Conservation (phyloP, 2,113 vertebrate species). For the Protobothrops mucrosquamatus region DNA sequence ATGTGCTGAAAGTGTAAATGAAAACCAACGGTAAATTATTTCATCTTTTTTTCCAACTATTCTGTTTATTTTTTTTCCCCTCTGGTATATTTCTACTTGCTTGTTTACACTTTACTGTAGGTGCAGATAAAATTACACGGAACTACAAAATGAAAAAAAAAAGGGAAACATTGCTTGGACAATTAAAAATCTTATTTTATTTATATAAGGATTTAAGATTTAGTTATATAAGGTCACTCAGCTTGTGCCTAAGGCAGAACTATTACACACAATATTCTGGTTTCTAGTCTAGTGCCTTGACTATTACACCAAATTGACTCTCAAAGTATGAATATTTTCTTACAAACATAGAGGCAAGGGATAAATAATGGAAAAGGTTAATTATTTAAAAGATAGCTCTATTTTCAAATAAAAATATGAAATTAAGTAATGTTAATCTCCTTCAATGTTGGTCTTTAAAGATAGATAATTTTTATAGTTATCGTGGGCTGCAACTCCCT, state of each 20-base stretch:
- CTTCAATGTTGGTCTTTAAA: background rate
- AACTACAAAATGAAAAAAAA: background rate
- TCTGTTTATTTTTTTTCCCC: background rate
- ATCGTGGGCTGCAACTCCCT: background rate
- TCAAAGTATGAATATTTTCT: background rate
- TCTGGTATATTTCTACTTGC: conserved; percentile 7
- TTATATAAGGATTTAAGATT: background rate
- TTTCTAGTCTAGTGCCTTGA: background rate
- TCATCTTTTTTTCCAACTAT: background rate
- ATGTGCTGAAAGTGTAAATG: conserved; percentile 82
- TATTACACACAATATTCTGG: background rate
- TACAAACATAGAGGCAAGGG: background rate
- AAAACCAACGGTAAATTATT: conserved; percentile 81
- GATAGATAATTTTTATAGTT: background rate
- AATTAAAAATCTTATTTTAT: background rate
- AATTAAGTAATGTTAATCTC: background rate
- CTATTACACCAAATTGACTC: background rate
- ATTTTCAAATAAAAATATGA: background rate
- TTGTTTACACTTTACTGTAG: background rate
- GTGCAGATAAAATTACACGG: conserved; percentile 3
- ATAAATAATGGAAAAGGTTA: conserved; percentile 1
- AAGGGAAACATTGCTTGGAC: background rate
- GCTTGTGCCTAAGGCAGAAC: background rate
- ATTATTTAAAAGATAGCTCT: background rate
- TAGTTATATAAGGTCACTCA: background rate